A percentile compares a stretch with the other conserved stretches of the same genome.
Conservation (phyloP, 2,797 vertebrate genomes). For the Ptychobarbus kaznakovi region DNA sequence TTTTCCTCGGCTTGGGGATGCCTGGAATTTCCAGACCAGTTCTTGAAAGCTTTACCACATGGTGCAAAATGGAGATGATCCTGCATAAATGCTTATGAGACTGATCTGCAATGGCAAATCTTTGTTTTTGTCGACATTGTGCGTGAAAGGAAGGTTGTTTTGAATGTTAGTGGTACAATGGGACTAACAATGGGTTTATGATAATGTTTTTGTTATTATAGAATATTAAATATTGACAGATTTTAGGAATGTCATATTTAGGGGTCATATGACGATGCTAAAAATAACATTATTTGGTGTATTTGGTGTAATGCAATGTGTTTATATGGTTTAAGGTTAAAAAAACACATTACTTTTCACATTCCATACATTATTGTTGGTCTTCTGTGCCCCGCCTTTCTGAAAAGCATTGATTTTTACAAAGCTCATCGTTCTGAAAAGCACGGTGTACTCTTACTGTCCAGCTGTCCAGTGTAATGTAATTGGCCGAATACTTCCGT, state of each 20-base stretch:
- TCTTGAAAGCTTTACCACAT: slow-evolving; percentile 4
- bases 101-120: slow-evolving; percentile 1
- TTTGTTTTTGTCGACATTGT: not conserved
- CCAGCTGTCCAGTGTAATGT: too few relatives aligned
- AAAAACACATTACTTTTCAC: too few relatives aligned
- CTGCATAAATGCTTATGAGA: not conserved
- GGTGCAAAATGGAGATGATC: not conserved
- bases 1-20: not conserved
- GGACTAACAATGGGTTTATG: not conserved
- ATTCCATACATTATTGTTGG: too few relatives aligned
- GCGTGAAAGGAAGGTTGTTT: not conserved
- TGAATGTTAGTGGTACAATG: not conserved
- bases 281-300: too few relatives aligned
- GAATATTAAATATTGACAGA: not conserved
- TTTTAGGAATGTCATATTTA: not conserved
- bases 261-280: too few relatives aligned
- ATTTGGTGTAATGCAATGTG: too few relatives aligned
- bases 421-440: too few relatives aligned
- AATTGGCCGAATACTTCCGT: too few relatives aligned
- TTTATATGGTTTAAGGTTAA: too few relatives aligned
- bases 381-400: too few relatives aligned
- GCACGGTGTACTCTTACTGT: too few relatives aligned
- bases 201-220: not conserved
- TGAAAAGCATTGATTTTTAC: too few relatives aligned
- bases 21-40: slow-evolving; percentile 11